Base-by-base conservation (phyloP, 2,113 vertebrate species). In the Phylloscopus trochilus region DNA sequence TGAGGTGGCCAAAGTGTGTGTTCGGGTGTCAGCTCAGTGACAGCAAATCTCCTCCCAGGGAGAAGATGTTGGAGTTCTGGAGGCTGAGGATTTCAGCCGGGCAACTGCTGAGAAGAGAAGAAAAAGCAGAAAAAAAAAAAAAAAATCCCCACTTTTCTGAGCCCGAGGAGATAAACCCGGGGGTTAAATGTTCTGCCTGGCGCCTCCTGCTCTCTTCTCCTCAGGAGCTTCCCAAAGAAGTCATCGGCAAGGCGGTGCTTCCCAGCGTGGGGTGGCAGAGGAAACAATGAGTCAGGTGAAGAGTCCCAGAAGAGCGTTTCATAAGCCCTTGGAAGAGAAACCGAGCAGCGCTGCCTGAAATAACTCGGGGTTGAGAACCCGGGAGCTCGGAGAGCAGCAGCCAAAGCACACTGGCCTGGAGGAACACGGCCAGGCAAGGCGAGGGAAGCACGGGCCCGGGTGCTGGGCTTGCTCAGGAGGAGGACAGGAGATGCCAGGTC, bases 281-380 rank as follows among this genome's bases (percentile, higher is more conserved):
- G 96, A 96, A 96, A 93, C 90, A 96, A 90, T 94, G 95, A 96
- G 92, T 97, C 95, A 97, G 94, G 96, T 93, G 95, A 97, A 97
- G 93, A 92, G 82, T 94, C 95, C 92, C 93, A 95, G 94, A 96
- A 93, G 92, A 93, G 85, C 1, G 73, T 95, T 95, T 96, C 95
- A 94, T 96, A 96, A 96, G 92, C 44, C 83, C 39, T 92, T 96
- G 95, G 94, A 96, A 96, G 95, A 84, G 85, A 96, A 96, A 90
- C 83, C 0, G 2, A 70, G 76, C 79, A 92, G 83, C 0, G 4
- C 76, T 96, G 95, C 95, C 94, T 92, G 92, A 95, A 96, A 97
- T 96, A 95, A 94, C 93, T 94, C 87, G 0, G 59, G 47, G 44
- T 78, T 95, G 94, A 96, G 92, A 96, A 93, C 7, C 52, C 49